Evolutionary conservation across 2,113 vertebrate genomes (phyloP), one percentile per base, ranked within the genome.

Genomic region (Pithys albifrons): DNA sequence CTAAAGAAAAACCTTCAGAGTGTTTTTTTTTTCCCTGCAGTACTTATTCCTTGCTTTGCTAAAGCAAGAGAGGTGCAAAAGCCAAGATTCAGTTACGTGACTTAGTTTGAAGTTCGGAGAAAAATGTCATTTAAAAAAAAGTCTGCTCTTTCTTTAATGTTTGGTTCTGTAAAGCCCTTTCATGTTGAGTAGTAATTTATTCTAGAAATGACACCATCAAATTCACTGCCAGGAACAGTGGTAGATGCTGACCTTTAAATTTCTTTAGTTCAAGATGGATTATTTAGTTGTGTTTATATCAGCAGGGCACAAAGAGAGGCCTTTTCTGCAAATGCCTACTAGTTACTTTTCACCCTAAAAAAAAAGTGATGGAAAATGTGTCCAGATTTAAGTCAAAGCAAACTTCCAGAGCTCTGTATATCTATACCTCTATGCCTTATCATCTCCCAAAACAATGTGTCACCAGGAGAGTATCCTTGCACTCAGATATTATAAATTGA

Each of bases 171-270:
- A 54, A 77, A 48, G 33, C 8, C 19, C 48, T 86, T 88, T 77
- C 69, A 33, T 86, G 27, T 71, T 62, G 73, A 91, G 61, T 29
- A 71, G 39, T 62, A 74, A 85, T 75, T 89, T 94, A 77, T 81
- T 85, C 52, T 81, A 35, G 85, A 85, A 93, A 67, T 55, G 18
- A 33, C 43, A 72, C 41, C 31, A 57, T 76, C 29, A 72, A 66
- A 79, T 87, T 88, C 49, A 52, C 35, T 78, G 74, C 78, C 39
- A 82, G n/a, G 48, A 85, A 8, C 25, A 75, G 74, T 61, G 52
- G 48, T 64, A 85, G 85, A 75, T 65, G 45, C 41, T 85, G 85
- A 88, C 70, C 81, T 96, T 87, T 67, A 89, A 12, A 84, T 84
- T 74, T 74, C 67, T 84, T 74, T 43, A 33, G 52, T 57, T 80